Evolutionary conservation across 2,888 invertebrate species (phyloP).

Genomic region (Brassicogethes aeneus): DNA sequence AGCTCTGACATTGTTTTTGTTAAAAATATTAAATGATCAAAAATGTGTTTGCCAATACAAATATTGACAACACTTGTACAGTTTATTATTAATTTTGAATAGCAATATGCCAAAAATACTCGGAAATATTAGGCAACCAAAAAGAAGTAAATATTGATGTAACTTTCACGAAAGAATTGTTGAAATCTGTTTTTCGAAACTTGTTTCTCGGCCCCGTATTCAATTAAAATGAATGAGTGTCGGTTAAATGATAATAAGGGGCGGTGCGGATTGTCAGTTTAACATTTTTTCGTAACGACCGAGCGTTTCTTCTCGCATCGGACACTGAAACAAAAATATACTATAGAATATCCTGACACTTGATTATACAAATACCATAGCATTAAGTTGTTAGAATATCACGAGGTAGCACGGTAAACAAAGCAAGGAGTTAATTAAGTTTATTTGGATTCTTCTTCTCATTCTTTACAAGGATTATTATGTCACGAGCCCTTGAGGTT

Average conservation of each 20-base stretch:
- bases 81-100: too few relatives aligned
- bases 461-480: constrained; percentile 13
- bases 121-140: too few relatives aligned
- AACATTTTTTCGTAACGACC: constrained; percentile 33
- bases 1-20: too few relatives aligned
- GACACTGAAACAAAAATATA: constrained; percentile 26
- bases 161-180: too few relatives aligned
- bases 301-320: constrained; percentile 14
- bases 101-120: too few relatives aligned
- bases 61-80: too few relatives aligned
- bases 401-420: too few relatives aligned
- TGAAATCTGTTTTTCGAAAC: constrained; percentile 15
- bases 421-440: constrained; percentile 12
- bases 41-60: too few relatives aligned
- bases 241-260: constrained; percentile 35
- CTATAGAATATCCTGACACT: constrained; percentile 28
- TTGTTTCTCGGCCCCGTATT: constrained; percentile 25
- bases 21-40: too few relatives aligned
- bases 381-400: constrained; percentile 26
- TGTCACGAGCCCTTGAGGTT: constrained; percentile 9
- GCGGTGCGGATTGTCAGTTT: constrained; percentile 31
- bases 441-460: constrained; percentile 12
- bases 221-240: constrained; percentile 38
- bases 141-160: too few relatives aligned
- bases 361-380: constrained; percentile 32